These are phyloP conservation scores for Luperina nickerlii DNA, from an alignment of 2,888 invertebrate genomes.

Conservation along the genomic window DNA sequence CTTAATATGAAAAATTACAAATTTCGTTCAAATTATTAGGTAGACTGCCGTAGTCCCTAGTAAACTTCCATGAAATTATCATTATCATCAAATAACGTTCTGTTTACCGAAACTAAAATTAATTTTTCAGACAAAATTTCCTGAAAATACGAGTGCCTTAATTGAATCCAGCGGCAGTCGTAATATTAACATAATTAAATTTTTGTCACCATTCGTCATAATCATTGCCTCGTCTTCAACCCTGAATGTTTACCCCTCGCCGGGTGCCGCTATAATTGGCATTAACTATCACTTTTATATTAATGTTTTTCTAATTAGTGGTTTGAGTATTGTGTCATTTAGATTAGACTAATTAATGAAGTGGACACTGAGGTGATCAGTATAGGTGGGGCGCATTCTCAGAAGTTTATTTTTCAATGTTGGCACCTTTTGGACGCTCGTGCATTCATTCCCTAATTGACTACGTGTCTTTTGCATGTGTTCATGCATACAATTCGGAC, in stretches of 20 bases:
- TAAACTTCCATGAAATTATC: background rate
- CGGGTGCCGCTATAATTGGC: constrained; percentile 38
- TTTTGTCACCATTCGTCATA: constrained; percentile 69
- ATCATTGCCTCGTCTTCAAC: constrained; percentile 67
- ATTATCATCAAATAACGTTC: background rate
- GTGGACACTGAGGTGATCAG: background rate
- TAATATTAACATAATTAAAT: constrained; percentile 69
- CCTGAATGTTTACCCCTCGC: constrained; percentile 51
- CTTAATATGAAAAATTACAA: background rate
- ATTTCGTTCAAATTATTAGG: background rate
- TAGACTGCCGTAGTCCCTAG: background rate
- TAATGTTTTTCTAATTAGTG: constrained; percentile 37
- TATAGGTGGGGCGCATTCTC: background rate
- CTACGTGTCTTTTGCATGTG: background rate
- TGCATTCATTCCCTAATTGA: background rate
- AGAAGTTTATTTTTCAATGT: background rate
- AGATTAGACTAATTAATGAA: constrained; percentile 3
- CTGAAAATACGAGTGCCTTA: constrained; percentile 19
- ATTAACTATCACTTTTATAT: constrained; percentile 43
- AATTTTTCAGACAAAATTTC: background rate
- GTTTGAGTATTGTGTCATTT: constrained; percentile 18
- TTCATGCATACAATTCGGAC: background rate
- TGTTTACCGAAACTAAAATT: background rate
- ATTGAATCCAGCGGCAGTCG: constrained; percentile 22
- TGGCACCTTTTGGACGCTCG: background rate